Evolutionary conservation across 2,888 invertebrate species (phyloP), one percentile per base, ranked within the genome.

Genomic region (Habroteleia sp.): DNA sequence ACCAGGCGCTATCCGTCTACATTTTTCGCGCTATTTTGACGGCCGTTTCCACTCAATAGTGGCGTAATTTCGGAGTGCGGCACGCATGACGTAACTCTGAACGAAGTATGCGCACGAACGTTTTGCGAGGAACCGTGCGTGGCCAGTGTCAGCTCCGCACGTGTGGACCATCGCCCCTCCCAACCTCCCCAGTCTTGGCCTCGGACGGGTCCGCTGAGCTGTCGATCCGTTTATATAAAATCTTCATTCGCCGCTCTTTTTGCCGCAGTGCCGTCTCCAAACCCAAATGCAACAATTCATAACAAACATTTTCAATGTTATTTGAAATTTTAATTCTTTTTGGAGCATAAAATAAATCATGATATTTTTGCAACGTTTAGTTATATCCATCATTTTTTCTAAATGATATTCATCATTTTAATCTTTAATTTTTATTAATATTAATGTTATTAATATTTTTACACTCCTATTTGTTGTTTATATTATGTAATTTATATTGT

Each of bases 21-120:
- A 16, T 2, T 11, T 8, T 58, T 27, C 27, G n/a, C 46, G 27
- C 39, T 39, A 48, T 48, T 62, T 62, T 48, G 48, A 48, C 23
- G 37, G 10, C 20, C 20, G 35, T 3, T 29, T 11, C 33, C 31
- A 13, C 16, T 41, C 11, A 42, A 42, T 56, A 42, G 25, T 44
- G 10, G 44, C 11, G 14, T 44, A 35, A 60, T 37, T 46, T 46
- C 29, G 33, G 25, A 31, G 41, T 4, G 39, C 17, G n/a, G n/a
- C 54, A 66, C 66, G 46, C 66, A 46, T 66, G 66, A 66, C 54
- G 66, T 66, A 66, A 66, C 29, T 23, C 16, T 29, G 35, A 16
- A n/a, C 35, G 27, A 41, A 10, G 29, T 25, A 31, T 44, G 41
- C 25, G 39, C 41, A 16, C 50, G 16, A 13, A 50, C n/a, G 17